phyloP scores from a whole-genome alignment of 1,140 invertebrate genomes.

The Drosophila navojoa region DNA sequence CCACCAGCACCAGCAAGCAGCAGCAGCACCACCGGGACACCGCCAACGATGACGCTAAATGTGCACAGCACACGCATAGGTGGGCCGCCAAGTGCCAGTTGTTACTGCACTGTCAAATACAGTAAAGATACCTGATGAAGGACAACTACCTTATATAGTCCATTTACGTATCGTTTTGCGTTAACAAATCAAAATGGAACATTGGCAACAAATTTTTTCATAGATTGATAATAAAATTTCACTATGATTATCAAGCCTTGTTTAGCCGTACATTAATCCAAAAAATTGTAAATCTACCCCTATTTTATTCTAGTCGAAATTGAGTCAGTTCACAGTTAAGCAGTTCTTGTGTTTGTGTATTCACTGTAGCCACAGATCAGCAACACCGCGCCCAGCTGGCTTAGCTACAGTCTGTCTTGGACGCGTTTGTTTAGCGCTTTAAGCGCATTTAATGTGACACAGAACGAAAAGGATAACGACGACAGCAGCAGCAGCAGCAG shows the following conservation, averaged over 20 bases:
- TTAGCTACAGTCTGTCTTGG: slow-evolving; percentile 43
- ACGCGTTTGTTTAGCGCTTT: slow-evolving; percentile 78
- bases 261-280: no score
- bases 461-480: slow-evolving; percentile 82
- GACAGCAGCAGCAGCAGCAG: slow-evolving; percentile 56
- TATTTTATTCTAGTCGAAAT: no score
- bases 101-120: slow-evolving; percentile 1
- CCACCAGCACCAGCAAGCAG: neutral
- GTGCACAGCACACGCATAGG: slow-evolving; percentile 75
- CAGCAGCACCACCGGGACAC: slow-evolving; percentile 49
- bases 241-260: no score
- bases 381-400: slow-evolving; percentile 16
- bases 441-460: slow-evolving; percentile 83
- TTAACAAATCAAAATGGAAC: neutral
- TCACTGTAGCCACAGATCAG: slow-evolving; percentile 10
- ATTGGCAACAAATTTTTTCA: neutral
- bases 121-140: neutral
- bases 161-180: no score
- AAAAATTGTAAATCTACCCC: no score
- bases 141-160: neutral
- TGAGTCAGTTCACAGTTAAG: neutral
- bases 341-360: neutral
- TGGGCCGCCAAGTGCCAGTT: slow-evolving; percentile 50
- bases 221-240: neutral
- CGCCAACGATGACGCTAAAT: slow-evolving; percentile 80